Conservation (phyloP, 1,140 invertebrate species). For the Orius insidiosus region DNA sequence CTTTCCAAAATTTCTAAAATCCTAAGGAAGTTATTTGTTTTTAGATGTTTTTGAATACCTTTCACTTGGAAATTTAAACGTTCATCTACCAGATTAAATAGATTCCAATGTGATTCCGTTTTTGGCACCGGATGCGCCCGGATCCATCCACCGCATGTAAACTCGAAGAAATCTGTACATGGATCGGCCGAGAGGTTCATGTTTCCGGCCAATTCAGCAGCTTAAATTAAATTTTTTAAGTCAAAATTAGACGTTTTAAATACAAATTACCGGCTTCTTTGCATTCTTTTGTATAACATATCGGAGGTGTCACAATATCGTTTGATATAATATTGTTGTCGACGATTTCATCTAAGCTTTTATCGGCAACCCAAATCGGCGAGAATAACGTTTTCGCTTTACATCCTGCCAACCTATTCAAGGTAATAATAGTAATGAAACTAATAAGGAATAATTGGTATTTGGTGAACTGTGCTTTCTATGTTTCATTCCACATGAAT, state of each 20-base stretch:
- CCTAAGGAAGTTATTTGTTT: no score
- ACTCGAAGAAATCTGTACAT: slow-evolving; percentile 33
- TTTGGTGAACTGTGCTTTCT: no score
- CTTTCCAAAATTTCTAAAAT: slow-evolving; percentile 19
- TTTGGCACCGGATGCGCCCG: slow-evolving; percentile 25
- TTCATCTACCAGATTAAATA: slow-evolving; percentile 26
- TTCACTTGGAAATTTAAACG: slow-evolving; percentile 24
- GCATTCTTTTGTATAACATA: background rate
- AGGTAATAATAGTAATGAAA: no score
- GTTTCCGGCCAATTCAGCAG: background rate
- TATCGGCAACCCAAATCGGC: no score
- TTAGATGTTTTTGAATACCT: slow-evolving; percentile 20
- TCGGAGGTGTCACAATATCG: no score
- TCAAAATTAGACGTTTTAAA: background rate
- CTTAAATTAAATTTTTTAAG: background rate
- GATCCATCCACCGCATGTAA: slow-evolving; percentile 33
- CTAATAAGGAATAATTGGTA: no score
- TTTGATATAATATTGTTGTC: no score
- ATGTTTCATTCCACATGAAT: no score
- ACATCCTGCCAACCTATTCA: no score
- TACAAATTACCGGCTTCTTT: background rate
- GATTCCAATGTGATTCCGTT: slow-evolving; percentile 26
- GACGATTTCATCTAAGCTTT: no score
- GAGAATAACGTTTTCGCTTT: no score
- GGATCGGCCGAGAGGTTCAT: slow-evolving; percentile 27